These are phyloP conservation scores for Perognathus longimembris DNA, from an alignment of 2,113 vertebrate species.

Conservation along the genomic window DNA sequence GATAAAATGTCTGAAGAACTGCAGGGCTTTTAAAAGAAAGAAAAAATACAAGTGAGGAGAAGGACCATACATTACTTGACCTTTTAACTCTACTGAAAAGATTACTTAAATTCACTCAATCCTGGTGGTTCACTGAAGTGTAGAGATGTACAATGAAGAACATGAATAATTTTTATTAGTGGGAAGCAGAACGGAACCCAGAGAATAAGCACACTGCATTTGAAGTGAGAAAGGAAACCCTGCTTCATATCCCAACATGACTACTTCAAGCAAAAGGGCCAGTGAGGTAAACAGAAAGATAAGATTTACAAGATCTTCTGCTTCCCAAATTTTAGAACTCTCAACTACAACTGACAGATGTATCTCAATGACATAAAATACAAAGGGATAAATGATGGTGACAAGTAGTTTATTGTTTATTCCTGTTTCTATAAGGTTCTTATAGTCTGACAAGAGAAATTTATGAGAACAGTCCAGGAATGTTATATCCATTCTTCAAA, in stretches of 20 bases:
- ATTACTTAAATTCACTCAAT: conserved; percentile 56
- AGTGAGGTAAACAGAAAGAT: neutral
- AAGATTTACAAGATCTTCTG: conserved; percentile 24
- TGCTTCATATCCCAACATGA: conserved; percentile 42
- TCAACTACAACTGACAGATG: neutral
- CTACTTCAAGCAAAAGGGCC: conserved; percentile 10
- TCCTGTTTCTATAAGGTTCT: neutral
- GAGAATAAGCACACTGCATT: conserved; percentile 27
- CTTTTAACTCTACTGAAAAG: conserved; percentile 57
- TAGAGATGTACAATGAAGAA: conserved; percentile 18
- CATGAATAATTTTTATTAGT: neutral
- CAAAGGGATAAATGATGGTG: conserved; percentile 43
- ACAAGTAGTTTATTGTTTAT: neutral
- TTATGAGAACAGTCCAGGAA: conserved; percentile 26
- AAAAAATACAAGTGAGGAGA: neutral
- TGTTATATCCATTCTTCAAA: neutral
- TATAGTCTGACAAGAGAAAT: neutral
- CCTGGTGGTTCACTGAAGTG: conserved; percentile 10
- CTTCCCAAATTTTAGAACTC: conserved; percentile 8
- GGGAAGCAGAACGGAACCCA: neutral
- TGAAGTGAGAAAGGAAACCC: neutral
- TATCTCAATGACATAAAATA: conserved; percentile 34
- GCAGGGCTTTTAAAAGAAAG: conserved; percentile 38
- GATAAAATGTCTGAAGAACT: conserved; percentile 51
- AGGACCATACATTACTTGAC: neutral